phyloP scores from a whole-genome alignment of 1,140 invertebrate species.

The Contarinia nasturtii region DNA sequence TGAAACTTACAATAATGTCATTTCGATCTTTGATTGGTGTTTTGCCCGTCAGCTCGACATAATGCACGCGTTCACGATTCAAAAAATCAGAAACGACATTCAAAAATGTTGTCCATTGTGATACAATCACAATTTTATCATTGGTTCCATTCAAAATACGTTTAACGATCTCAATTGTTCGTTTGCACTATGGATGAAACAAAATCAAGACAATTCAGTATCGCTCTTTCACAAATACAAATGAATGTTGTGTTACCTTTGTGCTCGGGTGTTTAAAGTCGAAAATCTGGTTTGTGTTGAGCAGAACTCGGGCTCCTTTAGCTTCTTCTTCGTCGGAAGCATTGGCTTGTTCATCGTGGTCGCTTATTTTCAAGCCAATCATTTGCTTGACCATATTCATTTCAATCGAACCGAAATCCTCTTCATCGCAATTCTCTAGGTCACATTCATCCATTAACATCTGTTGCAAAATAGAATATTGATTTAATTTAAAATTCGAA shows the following conservation, averaged over 20 bases:
- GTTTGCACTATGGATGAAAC: slow-evolving; percentile 31
- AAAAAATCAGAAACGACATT: slow-evolving; percentile 44
- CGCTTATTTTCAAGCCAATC: slow-evolving; percentile 44
- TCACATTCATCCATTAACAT: no score
- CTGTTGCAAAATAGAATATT: no score
- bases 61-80: slow-evolving; percentile 26
- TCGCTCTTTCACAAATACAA: neutral
- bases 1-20: slow-evolving; percentile 50
- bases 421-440: neutral
- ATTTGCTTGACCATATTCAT: slow-evolving; percentile 35
- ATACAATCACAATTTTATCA: slow-evolving; percentile 72
- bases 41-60: slow-evolving; percentile 43
- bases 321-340: no score
- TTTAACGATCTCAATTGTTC: slow-evolving; percentile 35
- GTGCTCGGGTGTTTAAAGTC: no score
- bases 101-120: slow-evolving; percentile 68
- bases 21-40: slow-evolving; percentile 39
- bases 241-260: no score
- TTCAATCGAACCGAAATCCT: slow-evolving; percentile 3
- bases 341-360: slow-evolving; percentile 34
- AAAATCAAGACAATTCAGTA: no score
- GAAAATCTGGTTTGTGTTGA: no score
- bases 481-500: no score
- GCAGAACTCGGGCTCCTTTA: no score
- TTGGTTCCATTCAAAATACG: slow-evolving; percentile 28